Base-by-base conservation (phyloP, 2,888 invertebrate species). In the Nemurella pictetii region DNA sequence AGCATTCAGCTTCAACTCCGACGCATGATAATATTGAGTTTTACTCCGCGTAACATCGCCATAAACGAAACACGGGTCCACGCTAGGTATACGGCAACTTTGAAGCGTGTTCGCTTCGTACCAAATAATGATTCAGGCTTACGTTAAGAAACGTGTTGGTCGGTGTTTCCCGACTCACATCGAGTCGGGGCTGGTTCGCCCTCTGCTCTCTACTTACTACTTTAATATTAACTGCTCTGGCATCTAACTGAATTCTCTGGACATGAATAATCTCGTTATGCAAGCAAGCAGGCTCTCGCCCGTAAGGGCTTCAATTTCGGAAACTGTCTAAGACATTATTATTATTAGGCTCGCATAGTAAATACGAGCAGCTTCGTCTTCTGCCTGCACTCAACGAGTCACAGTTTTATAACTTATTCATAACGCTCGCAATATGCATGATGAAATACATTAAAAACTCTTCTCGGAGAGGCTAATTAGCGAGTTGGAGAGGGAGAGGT, bases 231-330 rank as follows among this genome's bases (percentile, higher is more conserved):
- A 85, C 35, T 80, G 55, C 72, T 9, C 74, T 78, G 75, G 85
- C 75, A 83, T 73, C 80, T 28, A 35, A 25, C 36, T 36, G 83
- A 80, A 85, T 75, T 83, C 85, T 83, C 85, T 29, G 32, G 36
- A 83, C 85, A 85, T 85, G 85, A 85, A 85, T 85, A 85, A 85
- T 85, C 55, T 72, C 28, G 55, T 72, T 29, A 29, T 28, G 28
- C 82, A 27, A 78, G 78, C n/a, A 75, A 36, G 55, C 25, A 74
- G 74, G 29, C 30, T 9, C n/a, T n/a, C 78, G 27, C 72, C 82
- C 82, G 36, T 72, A 15, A 36, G 72, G 82, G 30, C 29, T 72
- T 29, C 82, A 82, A 78, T 82, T 82, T 55, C 55, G 55, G 82
- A 82, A 28, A 29, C 72, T 28, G 82, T 72, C 82, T 82, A 29